Evolutionary conservation across 2,888 invertebrate genomes (phyloP).

Genomic region (Andrena camellia): DNA sequence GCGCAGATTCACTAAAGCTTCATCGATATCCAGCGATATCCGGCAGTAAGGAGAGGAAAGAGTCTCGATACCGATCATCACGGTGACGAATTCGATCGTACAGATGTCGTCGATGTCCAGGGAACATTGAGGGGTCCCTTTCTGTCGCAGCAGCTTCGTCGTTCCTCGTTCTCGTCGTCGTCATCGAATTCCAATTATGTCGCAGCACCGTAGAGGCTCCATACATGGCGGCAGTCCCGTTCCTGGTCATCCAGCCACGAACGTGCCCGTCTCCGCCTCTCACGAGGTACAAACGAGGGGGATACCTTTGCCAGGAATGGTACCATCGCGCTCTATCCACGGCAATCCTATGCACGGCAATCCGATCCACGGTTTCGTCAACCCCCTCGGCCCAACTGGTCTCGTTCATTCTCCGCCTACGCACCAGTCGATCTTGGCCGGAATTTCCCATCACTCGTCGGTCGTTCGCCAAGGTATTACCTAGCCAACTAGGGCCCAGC

Average conservation of each 20-base stretch:
- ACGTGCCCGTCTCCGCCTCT: conserved; percentile 63
- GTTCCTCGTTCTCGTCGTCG: conserved; percentile 49
- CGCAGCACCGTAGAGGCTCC: conserved; percentile 77
- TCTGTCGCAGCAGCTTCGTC: background rate
- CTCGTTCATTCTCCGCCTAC: conserved; percentile 75
- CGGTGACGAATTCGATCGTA: conserved; percentile 37
- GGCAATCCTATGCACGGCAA: conserved; percentile 77
- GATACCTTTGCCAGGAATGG: conserved; percentile 83
- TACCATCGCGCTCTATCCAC: conserved; percentile 75
- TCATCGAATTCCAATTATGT: conserved; percentile 76
- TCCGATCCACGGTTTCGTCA: conserved; percentile 82
- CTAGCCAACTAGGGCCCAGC: background rate
- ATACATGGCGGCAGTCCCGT: conserved; percentile 72
- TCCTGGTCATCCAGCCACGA: conserved; percentile 68
- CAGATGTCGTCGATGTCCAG: conserved; percentile 59
- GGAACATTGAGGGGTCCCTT: conserved; percentile 57
- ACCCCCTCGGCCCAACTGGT: conserved; percentile 81
- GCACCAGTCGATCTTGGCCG: conserved; percentile 68
- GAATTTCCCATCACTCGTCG: conserved; percentile 77
- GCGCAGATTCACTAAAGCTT: background rate
- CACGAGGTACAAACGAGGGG: conserved; percentile 80
- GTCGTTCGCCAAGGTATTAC: conserved; percentile 78
- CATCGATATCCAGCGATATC: conserved; percentile 12
- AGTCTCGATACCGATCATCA: conserved; percentile 7
- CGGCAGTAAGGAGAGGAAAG: conserved; percentile 7